Evolutionary conservation across 2,888 invertebrate species (phyloP), one percentile per base, ranked within the genome.

Genomic region (Brachynemurus nebulosus): DNA sequence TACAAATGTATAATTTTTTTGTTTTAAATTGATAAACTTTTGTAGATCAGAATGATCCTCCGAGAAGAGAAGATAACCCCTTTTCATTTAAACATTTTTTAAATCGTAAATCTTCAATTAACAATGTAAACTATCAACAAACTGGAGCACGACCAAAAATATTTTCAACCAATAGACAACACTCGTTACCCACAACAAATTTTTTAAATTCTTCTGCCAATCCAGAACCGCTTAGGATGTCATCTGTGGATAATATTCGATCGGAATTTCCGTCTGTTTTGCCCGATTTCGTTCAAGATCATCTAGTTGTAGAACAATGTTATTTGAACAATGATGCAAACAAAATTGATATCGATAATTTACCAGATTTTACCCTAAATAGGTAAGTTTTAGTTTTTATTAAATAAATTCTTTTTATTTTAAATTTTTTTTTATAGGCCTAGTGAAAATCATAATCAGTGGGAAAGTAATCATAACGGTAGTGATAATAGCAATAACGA

Each of bases 261-360:
- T 60, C 69, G 1, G 64, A 71, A 45, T 70, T 69, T 53, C 68
- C 80, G 53, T 79, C 80, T 2, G 79, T 80, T 7, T 60, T 86
- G 51, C 89, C 89, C 1, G 89, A 89, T 61, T 89, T 89, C 65
- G 89, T 90, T 42, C 89, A 89, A 60, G 89, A 89, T 63, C 89
- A 89, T 63, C 73, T 88, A 62, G 72, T 86, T 52, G 79, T 88
- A 30, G 85, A 85, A 58, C 82, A 86, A 54, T 78, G 78, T 49
- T 81, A 79, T 61, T 66, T 80, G 54, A 70, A 70, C 34, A 58
- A 55, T 54, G 67, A 71, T 35, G 64, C 67, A 21, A 69, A 68
- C 37, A 69, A 72, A 37, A 68, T 72, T 38, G 76, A 78, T 54
- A 63, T 77, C 51, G 75, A 77, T 55, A 78, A 78, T 64, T 66